Percentiles rank a stretch among this genome's conserved stretches.
phyloP scores from a whole-genome alignment of 2,888 invertebrate genomes.

The Ectemnius lituratus region DNA sequence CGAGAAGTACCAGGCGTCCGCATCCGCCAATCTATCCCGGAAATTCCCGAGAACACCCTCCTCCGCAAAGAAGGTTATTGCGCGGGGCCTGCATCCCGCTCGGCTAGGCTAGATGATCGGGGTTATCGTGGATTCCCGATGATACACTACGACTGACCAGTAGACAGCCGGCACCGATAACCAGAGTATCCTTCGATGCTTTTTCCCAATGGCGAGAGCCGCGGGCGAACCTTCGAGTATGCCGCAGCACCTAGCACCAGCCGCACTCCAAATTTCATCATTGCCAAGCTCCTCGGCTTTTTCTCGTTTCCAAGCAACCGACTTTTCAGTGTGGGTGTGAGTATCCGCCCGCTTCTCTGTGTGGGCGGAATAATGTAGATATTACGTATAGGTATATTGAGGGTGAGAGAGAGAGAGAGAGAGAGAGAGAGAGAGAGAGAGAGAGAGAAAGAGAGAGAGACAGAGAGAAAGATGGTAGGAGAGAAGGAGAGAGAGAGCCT shows the following conservation, averaged over 20 bases:
- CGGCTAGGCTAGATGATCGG: not conserved
- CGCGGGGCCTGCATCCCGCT: not conserved
- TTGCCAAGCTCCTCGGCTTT: slow-evolving; percentile 45
- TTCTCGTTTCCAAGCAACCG: slow-evolving; percentile 58
- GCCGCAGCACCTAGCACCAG: slow-evolving; percentile 35
- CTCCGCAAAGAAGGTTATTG: not conserved
- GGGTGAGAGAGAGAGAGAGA: not conserved
- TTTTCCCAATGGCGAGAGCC: not conserved
- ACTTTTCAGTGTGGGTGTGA: not conserved
- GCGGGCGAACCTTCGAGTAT: slow-evolving; percentile 29
- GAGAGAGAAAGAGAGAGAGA: not conserved
- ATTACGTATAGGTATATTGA: slow-evolving; percentile 17
- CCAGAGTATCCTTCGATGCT: no score
- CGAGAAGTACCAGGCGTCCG: not conserved
- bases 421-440: not conserved
- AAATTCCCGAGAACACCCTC: slow-evolving; percentile 12
- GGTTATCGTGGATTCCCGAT: no score
- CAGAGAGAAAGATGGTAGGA: slow-evolving; percentile 12
- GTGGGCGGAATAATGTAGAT: not conserved
- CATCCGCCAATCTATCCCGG: slow-evolving; percentile 9
- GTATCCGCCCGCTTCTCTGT: slow-evolving; percentile 9
- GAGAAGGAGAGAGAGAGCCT: not conserved
- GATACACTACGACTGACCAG: no score
- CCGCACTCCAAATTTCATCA: slow-evolving; percentile 46
- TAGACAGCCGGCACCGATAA: no score